Conservation (phyloP, 37 sponge, comb jelly and placozoan genomes). For the Oopsacas minuta region DNA sequence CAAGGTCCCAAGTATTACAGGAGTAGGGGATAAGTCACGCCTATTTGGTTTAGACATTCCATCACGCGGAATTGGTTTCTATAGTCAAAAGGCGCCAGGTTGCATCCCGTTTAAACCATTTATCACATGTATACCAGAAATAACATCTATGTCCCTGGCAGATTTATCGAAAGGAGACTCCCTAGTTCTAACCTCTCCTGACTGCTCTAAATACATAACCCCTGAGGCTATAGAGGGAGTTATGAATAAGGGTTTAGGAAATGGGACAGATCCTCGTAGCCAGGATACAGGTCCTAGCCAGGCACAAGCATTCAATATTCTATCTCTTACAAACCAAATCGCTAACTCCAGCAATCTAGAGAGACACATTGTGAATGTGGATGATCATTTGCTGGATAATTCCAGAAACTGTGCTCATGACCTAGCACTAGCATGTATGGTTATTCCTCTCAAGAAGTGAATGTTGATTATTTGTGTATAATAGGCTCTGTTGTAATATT, state of each 20-base stretch:
- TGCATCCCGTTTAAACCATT: conserved; percentile 74
- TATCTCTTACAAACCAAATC: background rate
- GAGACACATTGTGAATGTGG: background rate
- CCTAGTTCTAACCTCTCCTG: background rate
- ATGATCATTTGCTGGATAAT: background rate
- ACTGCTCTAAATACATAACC: background rate
- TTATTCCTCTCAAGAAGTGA: background rate
- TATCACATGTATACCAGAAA: conserved; percentile 71
- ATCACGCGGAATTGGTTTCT: conserved; percentile 82
- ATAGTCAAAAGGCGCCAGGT: conserved; percentile 78
- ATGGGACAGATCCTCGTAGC: background rate
- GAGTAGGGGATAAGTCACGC: conserved; percentile 77
- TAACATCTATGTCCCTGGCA: conserved; percentile 1
- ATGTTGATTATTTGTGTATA: background rate
- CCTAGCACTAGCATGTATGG: background rate
- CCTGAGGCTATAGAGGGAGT: background rate
- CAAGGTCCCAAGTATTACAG: conserved; percentile 75
- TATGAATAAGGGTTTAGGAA: background rate
- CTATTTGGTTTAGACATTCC: conserved; percentile 77
- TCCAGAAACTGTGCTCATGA: background rate
- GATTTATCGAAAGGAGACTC: background rate
- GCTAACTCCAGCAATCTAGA: background rate
- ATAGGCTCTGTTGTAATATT: background rate
- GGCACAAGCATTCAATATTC: background rate
- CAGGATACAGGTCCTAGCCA: background rate